A percentile compares a stretch with the other conserved stretches of the same genome.
Evolutionary conservation across 2,888 invertebrate genomes (phyloP).

Genomic region (Acrobasis consociella): DNA sequence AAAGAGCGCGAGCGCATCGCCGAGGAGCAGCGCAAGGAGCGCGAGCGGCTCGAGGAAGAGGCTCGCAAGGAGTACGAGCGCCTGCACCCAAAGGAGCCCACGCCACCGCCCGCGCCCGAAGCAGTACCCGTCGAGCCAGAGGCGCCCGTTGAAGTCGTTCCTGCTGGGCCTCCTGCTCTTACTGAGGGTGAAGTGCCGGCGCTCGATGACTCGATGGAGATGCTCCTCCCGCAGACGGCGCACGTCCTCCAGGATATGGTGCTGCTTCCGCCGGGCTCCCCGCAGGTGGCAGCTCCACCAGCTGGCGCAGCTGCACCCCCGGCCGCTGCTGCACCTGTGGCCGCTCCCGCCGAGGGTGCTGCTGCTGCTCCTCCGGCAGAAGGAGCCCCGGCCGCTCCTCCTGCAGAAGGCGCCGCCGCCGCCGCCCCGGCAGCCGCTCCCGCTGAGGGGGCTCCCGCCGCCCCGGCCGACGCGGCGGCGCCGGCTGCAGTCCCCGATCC

Average conservation of each 20-base stretch:
- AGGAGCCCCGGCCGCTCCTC: constrained; percentile 43
- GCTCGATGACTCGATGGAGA: too few relatives aligned
- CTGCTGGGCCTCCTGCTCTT: constrained; percentile 31
- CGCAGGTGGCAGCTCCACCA: constrained; percentile 51
- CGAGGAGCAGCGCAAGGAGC: constrained; percentile 45
- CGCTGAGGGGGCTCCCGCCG: constrained; percentile 50
- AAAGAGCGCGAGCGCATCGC: constrained; percentile 41
- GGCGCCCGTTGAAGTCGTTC: constrained; percentile 47
- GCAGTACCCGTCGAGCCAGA: constrained; percentile 43
- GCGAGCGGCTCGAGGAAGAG: constrained; percentile 46
- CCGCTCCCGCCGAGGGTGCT: constrained; percentile 52
- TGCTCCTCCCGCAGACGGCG: constrained; percentile 30
- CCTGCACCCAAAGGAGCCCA: constrained; percentile 50
- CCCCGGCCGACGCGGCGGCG: constrained; percentile 34
- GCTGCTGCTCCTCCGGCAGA: constrained; percentile 50
- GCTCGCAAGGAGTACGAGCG: constrained; percentile 58
- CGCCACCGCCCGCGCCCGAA: constrained; percentile 45
- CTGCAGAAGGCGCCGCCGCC: constrained; percentile 37
- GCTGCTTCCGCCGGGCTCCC: constrained; percentile 35
- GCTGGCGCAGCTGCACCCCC: constrained; percentile 55
- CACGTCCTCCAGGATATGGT: constrained; percentile 33
- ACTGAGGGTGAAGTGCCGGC: constrained; percentile 42
- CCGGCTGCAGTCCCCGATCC: constrained; percentile 37
- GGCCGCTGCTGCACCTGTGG: constrained; percentile 39
- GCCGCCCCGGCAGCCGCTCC: constrained; percentile 40